Evolutionary conservation across 2,113 vertebrate genomes (phyloP), one percentile per base, ranked within the genome.

Genomic region (Gasterosteus aculeatus): DNA sequence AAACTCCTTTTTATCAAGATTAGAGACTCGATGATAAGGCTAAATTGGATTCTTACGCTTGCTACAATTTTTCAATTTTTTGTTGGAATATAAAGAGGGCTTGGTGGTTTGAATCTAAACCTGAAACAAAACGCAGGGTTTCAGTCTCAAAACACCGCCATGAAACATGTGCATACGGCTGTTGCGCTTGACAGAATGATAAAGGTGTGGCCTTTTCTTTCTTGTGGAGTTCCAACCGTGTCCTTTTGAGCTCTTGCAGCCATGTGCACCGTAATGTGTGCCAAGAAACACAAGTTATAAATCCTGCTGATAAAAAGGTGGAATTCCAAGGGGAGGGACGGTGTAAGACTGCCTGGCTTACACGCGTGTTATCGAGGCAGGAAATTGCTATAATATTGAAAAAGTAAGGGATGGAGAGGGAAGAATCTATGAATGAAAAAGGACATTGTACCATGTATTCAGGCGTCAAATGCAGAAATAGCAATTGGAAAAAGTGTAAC

Each of bases 271-370:
- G 78, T 69, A 83, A 84, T 82, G 77, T 26, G 62, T 77, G 82
- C 73, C 80, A 86, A 72, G 54, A 80, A 82, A 87, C 56, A 75
- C 59, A 64, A 65, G 71, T 65, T 75, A 77, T 86, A 89, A 90
- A 88, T 85, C 76, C 68, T 51, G 39, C 82, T 86, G 86, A 90
- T 92, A 90, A 90, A 90, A 86, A 72, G 39, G 29, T 62, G 81
- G 87, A 88, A 76, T 87, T 88, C 78, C 3, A 72, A 61, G 46
- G 60, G 77, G 68, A 76, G 56, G 63, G 72, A 53, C 42, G 7
- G 74, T 18, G 66, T 67, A 68, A 5, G 22, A 16, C 65, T 22
- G 54, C 11, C 66, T 67, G 62, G 44, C 18, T 66, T 61, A 67
- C n/a, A 69, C 11, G 1, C 11, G 19, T 29, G 54, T 44, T 61